Evolutionary conservation across 2,888 invertebrate species (phyloP).

Genomic region (Drosophila maculinotata): DNA sequence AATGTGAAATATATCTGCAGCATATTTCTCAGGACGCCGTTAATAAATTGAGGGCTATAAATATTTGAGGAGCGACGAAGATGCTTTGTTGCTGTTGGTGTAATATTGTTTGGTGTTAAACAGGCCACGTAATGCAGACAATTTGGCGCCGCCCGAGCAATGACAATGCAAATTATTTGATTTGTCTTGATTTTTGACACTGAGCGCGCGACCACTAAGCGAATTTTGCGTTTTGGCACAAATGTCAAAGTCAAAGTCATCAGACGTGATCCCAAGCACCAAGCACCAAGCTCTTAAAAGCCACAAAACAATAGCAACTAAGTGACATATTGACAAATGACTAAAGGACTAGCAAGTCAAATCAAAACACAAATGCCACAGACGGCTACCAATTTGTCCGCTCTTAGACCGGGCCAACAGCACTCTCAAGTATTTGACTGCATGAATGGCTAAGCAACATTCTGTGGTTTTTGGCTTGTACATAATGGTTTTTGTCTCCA

Average conservation of each 20-base stretch:
- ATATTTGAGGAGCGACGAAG: constrained; percentile 19
- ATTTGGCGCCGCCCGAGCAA: constrained; percentile 29
- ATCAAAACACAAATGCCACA: constrained; percentile 45
- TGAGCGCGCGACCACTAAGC: constrained; percentile 29
- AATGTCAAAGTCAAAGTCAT: constrained; percentile 52
- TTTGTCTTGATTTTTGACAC: constrained; percentile 45
- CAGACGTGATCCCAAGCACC: constrained; percentile 29
- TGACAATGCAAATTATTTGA: constrained; percentile 60
- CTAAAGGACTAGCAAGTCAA: constrained; percentile 29
- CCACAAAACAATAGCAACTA: constrained; percentile 60
- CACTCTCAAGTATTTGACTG: too few species aligned
- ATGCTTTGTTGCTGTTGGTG: background rate
- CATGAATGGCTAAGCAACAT: constrained; percentile 36
- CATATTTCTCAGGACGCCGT: background rate
- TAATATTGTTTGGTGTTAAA: constrained; percentile 20
- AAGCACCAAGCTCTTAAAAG: constrained; percentile 47
- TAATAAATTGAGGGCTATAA: constrained; percentile 16
- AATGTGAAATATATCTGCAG: background rate
- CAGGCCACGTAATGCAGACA: constrained; percentile 36
- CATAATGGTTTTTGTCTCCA: constrained; percentile 37
- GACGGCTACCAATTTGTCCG: constrained; percentile 44
- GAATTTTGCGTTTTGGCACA: constrained; percentile 32
- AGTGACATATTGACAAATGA: constrained; percentile 73
- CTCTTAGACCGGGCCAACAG: constrained; percentile 2
- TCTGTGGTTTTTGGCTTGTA: constrained; percentile 37